Evolutionary conservation across 2,113 vertebrate genomes (phyloP), one percentile per base, ranked within the genome.

Genomic region (Lepisosteus oculatus): DNA sequence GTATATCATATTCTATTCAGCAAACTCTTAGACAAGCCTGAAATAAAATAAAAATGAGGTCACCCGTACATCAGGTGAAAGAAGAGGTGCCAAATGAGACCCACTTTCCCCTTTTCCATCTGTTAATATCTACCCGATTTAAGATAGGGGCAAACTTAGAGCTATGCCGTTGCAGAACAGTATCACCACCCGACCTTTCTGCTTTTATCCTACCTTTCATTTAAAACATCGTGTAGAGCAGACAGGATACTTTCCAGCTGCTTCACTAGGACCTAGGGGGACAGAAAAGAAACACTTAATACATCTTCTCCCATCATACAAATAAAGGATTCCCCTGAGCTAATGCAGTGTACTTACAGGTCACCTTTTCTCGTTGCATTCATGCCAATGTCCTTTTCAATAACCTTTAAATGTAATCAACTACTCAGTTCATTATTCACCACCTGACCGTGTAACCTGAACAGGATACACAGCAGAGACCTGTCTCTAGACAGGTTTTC

Each of bases 171-270:
- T 29, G 29, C 1, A 29, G 29, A 29, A 29, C 29, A 29, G 29
- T 29, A 29, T 29, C 29, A 29, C 29, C 29, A 29, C 17, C 4
- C 12, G 57, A 4, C 57, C 5, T 15, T 14, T 29, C 17, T 41
- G 17, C n/a, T 56, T 3, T 64, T 13, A 9, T 71, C 87, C 86
- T 92, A 99, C 97, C 97, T 98, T 90, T 99, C 97, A 84, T 96
- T 98, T 74, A 99, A 90, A 79, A 99, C 94, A 85, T 99, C 97
- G 76, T 97, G 95, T 82, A 99, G 85, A 80, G 95, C 95, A 89
- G 91, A 90, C 90, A 99, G 92, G 92, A 97, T 95, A 88, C 94
- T 94, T 92, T 99, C 97, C 92, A 99, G 88, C 77, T 99, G 97
- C 91, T 99, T 99, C 89, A 95, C 95, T 66, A 99, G 91, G 77